These are phyloP conservation scores for Columba guinea DNA, from an alignment of 2,797 vertebrate genomes.

Conservation along the genomic window DNA sequence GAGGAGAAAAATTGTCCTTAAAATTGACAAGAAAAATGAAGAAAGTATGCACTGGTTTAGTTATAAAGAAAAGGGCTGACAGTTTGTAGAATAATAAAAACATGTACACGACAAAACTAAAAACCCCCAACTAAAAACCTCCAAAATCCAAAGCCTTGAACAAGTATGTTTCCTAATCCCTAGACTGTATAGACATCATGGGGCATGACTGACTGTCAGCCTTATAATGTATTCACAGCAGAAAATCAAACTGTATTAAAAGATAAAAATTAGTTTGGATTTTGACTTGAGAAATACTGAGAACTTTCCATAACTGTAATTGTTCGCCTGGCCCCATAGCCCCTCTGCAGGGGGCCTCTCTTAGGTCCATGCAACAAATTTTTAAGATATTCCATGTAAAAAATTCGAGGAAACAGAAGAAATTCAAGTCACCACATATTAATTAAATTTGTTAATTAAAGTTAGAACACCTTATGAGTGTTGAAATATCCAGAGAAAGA, in stretches of 20 bases:
- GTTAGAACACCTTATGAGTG: background rate
- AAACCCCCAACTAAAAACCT: background rate
- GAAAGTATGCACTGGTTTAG: background rate
- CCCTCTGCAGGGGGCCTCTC: background rate
- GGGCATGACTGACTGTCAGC: background rate
- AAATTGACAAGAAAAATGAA: background rate
- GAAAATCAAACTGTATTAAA: background rate
- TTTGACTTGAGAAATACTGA: background rate
- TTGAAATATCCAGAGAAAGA: background rate
- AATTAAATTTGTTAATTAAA: slow-evolving; percentile 19
- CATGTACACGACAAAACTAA: background rate
- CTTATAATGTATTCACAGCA: background rate
- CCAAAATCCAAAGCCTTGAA: background rate
- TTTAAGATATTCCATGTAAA: background rate
- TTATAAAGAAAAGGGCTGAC: background rate
- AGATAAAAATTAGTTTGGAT: background rate
- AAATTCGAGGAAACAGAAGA: background rate
- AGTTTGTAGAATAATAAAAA: background rate
- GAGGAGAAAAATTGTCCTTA: background rate
- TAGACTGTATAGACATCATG: background rate
- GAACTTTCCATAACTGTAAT: background rate
- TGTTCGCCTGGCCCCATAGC: background rate
- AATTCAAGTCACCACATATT: background rate
- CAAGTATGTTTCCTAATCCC: background rate
- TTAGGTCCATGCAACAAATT: background rate